These are phyloP conservation scores for Dicrostonyx torquatus DNA, from an alignment of 2,797 vertebrate genomes.

Conservation along the genomic window DNA sequence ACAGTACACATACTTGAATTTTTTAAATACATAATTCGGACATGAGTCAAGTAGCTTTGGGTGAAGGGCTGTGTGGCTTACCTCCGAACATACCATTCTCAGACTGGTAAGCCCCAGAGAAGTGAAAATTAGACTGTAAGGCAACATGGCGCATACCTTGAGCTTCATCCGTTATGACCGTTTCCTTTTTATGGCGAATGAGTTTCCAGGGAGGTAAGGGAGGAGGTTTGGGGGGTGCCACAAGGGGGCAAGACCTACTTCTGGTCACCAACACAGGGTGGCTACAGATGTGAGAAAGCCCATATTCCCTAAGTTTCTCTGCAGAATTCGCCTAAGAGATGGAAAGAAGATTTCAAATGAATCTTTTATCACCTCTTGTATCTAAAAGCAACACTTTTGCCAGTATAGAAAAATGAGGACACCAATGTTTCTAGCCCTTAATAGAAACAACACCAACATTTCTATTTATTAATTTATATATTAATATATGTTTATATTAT, in stretches of 20 bases:
- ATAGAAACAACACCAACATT: not conserved
- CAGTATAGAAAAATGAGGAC: not conserved
- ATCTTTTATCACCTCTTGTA: not conserved
- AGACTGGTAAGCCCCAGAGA: not conserved
- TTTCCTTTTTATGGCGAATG: slow-evolving; percentile 89
- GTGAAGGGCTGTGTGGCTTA: not conserved
- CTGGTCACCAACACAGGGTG: slow-evolving; percentile 92
- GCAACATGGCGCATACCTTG: slow-evolving; percentile 81
- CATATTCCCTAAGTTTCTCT: slow-evolving; percentile 91
- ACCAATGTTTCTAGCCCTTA: not conserved
- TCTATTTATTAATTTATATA: not conserved
- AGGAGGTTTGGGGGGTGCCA: slow-evolving; percentile 84
- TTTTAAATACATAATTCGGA: not conserved
- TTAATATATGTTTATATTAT: too few species aligned
- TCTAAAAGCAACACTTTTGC: not conserved
- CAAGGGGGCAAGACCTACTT: slow-evolving; percentile 91
- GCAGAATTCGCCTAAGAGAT: slow-evolving; percentile 89
- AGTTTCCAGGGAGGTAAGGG: slow-evolving; percentile 91
- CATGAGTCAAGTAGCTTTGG: not conserved
- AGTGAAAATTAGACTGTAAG: not conserved
- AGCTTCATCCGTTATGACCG: slow-evolving; percentile 89
- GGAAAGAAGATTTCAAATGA: not conserved
- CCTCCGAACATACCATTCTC: not conserved
- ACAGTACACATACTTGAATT: not conserved
- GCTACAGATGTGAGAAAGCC: slow-evolving; percentile 90